These are phyloP conservation scores for Eupithecia inturbata DNA, from an alignment of 2,888 invertebrate genomes.

Conservation along the genomic window DNA sequence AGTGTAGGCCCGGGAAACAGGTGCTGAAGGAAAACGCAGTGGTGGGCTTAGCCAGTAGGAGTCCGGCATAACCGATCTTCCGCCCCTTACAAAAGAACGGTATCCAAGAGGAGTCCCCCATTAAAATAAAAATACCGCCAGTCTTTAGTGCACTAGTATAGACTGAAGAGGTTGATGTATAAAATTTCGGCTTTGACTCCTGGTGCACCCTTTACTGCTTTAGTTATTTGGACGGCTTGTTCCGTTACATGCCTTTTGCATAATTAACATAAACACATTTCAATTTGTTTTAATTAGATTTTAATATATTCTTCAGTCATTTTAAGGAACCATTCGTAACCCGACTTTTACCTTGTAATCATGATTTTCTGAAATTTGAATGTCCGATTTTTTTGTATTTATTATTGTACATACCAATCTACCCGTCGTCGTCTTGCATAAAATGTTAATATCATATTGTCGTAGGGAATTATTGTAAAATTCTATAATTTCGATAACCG, in stretches of 20 bases:
- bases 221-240: neutral
- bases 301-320: neutral
- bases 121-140: too few relatives aligned
- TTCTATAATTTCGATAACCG: neutral
- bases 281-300: constrained; percentile 6
- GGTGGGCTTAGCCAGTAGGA: too few relatives aligned
- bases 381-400: neutral
- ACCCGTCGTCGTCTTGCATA: neutral
- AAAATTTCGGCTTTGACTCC: neutral
- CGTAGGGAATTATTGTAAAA: neutral
- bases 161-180: neutral
- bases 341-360: neutral
- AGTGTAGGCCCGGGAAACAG: too few relatives aligned
- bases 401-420: neutral
- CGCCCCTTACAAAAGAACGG: too few relatives aligned
- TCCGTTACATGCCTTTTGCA: neutral
- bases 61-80: too few relatives aligned
- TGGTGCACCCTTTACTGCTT: neutral
- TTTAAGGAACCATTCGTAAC: neutral
- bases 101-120: too few relatives aligned
- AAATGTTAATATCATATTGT: neutral
- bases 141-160: too few relatives aligned
- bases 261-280: constrained; percentile 2
- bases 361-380: neutral
- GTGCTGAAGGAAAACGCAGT: too few relatives aligned